These are phyloP conservation scores for Oedothorax gibbosus DNA, from an alignment of 1,140 invertebrate species.

Conservation along the genomic window DNA sequence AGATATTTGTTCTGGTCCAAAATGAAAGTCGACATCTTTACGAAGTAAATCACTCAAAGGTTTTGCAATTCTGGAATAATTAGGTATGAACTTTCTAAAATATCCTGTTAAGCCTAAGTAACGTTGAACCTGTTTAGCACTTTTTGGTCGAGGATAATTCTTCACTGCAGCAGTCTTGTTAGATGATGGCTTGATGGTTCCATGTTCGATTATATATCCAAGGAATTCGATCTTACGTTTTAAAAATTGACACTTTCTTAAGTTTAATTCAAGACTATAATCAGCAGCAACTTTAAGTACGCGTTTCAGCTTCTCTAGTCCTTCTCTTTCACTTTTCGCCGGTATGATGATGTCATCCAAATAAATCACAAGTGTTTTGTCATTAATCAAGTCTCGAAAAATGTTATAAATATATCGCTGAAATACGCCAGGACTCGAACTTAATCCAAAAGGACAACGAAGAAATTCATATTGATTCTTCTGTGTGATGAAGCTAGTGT, in stretches of 20 bases:
- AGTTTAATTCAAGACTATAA: constrained; percentile 39
- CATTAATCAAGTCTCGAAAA: constrained; percentile 34
- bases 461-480: constrained; percentile 18
- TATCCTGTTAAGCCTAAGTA: constrained; percentile 65
- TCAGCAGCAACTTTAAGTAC: constrained; percentile 28
- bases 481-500: constrained; percentile 14
- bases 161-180: constrained; percentile 7
- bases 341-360: constrained; percentile 64
- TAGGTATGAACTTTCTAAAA: constrained; percentile 14
- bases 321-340: background rate
- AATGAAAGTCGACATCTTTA: constrained; percentile 3
- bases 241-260: constrained; percentile 30
- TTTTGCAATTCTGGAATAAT: background rate
- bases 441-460: constrained; percentile 12
- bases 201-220: background rate
- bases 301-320: constrained; percentile 34
- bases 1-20: background rate
- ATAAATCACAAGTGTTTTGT: constrained; percentile 58
- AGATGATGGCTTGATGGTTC: constrained; percentile 10
- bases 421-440: constrained; percentile 41
- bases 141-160: constrained; percentile 62
- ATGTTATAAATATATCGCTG: constrained; percentile 65
- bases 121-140: constrained; percentile 63
- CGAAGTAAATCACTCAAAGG: constrained; percentile 17
- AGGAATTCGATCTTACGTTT: constrained; percentile 29